A percentile compares a stretch with the other conserved stretches of the same genome.
These are phyloP conservation scores for Tachina fera DNA, from an alignment of 2,888 invertebrate species.

Conservation along the genomic window DNA sequence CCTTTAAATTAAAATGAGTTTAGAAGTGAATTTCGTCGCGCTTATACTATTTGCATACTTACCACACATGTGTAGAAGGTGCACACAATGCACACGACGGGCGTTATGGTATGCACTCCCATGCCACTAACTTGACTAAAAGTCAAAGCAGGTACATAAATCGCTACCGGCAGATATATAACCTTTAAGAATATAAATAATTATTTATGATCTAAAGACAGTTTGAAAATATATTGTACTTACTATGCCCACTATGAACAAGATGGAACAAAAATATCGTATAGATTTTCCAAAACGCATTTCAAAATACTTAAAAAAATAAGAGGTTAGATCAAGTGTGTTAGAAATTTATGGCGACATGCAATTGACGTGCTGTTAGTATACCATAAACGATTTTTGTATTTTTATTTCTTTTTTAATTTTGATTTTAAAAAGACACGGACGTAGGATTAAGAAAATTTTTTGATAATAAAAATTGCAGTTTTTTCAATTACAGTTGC, in stretches of 20 bases:
- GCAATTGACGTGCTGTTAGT: background rate
- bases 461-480: too few relatives aligned
- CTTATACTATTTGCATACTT: constrained; percentile 82
- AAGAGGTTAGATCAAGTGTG: background rate
- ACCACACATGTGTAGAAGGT: constrained; percentile 96
- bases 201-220: background rate
- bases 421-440: too few relatives aligned
- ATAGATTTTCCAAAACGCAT: constrained; percentile 88
- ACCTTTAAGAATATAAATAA: constrained; percentile 73
- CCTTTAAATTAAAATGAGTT: constrained; percentile 83
- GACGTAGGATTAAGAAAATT: too few relatives aligned
- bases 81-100: constrained; percentile 89
- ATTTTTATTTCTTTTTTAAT: too few relatives aligned
- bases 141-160: constrained; percentile 89
- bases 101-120: constrained; percentile 90
- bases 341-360: background rate
- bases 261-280: constrained; percentile 87
- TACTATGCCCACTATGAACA: constrained; percentile 88
- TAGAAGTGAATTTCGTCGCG: background rate
- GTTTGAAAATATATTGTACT: constrained; percentile 79
- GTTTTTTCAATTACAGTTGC: too few relatives aligned
- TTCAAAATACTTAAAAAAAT: constrained; percentile 83
- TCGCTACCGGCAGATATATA: constrained; percentile 81
- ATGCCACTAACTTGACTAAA: constrained; percentile 89
- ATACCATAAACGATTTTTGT: too few relatives aligned